A percentile compares a stretch with the other conserved stretches of the same genome.
Evolutionary conservation across 2,888 invertebrate species (phyloP).

Genomic region (Ophion ventricosus): DNA sequence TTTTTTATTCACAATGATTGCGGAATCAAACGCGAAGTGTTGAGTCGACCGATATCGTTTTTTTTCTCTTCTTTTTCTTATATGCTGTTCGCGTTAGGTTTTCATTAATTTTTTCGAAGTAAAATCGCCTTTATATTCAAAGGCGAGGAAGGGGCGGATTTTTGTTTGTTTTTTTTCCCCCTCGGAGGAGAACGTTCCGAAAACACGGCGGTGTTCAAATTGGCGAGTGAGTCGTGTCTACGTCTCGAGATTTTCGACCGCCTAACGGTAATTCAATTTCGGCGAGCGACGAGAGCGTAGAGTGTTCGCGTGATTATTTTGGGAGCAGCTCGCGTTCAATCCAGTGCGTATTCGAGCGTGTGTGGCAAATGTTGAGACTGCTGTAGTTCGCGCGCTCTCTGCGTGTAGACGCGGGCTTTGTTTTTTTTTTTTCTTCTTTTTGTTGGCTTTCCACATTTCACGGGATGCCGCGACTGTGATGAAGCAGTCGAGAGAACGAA

Average conservation of each 20-base stretch:
- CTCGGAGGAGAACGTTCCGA: background rate
- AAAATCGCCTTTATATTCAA: background rate
- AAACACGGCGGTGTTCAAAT: background rate
- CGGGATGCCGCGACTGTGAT: background rate
- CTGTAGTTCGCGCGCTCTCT: background rate
- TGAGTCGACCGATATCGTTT: too few species aligned
- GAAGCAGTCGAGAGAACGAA: background rate
- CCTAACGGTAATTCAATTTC: slow-evolving; percentile 57
- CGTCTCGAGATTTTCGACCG: slow-evolving; percentile 1
- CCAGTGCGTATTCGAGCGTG: background rate
- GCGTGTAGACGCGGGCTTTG: background rate
- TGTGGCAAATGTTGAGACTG: background rate
- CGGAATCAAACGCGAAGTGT: too few species aligned
- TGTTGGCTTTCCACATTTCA: background rate
- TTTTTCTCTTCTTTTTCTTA: slow-evolving; percentile 9
- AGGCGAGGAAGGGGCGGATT: background rate
- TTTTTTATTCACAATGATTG: too few species aligned
- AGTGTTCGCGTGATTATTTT: slow-evolving; percentile 26
- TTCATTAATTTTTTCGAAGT: background rate
- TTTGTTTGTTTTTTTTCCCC: background rate
- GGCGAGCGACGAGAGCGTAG: slow-evolving; percentile 3
- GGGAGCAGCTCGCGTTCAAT: background rate
- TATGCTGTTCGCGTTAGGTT: slow-evolving; percentile 13
- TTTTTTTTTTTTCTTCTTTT: background rate
- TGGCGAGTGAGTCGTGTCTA: background rate